These are phyloP conservation scores for Nymphalis c-album DNA, from an alignment of 2,888 invertebrate species.

Conservation along the genomic window DNA sequence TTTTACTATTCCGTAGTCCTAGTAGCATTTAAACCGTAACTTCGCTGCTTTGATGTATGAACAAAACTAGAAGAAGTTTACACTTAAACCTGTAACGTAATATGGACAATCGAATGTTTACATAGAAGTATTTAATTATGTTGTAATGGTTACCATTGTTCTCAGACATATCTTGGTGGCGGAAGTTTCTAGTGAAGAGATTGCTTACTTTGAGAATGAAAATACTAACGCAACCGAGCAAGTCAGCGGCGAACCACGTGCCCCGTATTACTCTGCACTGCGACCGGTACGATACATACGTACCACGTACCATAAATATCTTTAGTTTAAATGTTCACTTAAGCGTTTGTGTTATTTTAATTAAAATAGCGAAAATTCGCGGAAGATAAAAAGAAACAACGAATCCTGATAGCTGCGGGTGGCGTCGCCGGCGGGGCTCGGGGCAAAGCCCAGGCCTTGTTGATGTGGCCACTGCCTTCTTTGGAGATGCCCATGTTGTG, in stretches of 20 bases:
- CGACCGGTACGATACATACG: not conserved
- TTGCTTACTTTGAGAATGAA: slow-evolving; percentile 8
- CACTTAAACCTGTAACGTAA: no score
- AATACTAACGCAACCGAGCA: not conserved
- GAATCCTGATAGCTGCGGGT: slow-evolving; percentile 43
- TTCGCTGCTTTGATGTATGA: no score
- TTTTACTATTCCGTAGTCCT: no score
- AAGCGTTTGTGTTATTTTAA: not conserved
- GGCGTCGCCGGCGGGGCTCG: slow-evolving; percentile 41
- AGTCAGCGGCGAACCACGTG: slow-evolving; percentile 1
- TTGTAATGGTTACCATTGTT: not conserved
- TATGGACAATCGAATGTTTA: no score
- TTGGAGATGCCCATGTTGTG: slow-evolving; percentile 40
- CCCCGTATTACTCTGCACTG: not conserved
- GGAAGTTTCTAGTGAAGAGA: slow-evolving; percentile 32
- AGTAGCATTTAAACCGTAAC: no score
- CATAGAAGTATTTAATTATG: no score
- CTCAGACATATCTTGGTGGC: slow-evolving; percentile 38
- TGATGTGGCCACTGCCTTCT: slow-evolving; percentile 48
- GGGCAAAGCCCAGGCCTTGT: slow-evolving; percentile 43
- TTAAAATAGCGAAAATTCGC: slow-evolving; percentile 3
- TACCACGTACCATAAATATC: not conserved
- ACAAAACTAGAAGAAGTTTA: no score
- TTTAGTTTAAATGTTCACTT: not conserved
- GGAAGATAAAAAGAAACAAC: slow-evolving; percentile 19